Conservation (phyloP, 1,140 invertebrate genomes). For the Microvelia longipes region DNA sequence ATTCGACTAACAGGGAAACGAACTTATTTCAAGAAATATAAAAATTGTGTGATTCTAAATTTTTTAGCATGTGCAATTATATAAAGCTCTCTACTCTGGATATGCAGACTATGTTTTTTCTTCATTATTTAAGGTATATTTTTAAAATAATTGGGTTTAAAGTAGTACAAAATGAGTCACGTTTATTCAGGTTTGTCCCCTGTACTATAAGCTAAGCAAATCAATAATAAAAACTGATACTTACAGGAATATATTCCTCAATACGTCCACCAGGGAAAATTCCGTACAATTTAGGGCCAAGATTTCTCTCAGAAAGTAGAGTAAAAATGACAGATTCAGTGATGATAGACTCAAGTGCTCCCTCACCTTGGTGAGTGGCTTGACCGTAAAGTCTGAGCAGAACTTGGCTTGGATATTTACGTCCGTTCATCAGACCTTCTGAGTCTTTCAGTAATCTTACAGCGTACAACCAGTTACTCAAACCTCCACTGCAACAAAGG, state of each 20-base stretch:
- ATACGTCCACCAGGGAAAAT: conserved; percentile 90
- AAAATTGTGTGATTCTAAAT: too few species aligned
- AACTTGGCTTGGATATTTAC: conserved; percentile 44
- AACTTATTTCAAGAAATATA: too few species aligned
- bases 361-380: conserved; percentile 52
- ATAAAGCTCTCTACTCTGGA: too few species aligned
- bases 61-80: too few species aligned
- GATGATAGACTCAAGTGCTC: conserved; percentile 66
- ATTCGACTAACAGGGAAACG: too few species aligned
- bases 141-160: too few species aligned
- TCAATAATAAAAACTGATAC: conserved; percentile 18
- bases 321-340: conserved; percentile 94
- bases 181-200: too few species aligned
- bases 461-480: conserved; percentile 70
- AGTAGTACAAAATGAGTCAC: too few species aligned
- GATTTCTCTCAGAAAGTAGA: conserved; percentile 71
- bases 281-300: conserved; percentile 89
- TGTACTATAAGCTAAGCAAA: too few species aligned
- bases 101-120: too few species aligned
- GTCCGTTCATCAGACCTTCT: background rate
- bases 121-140: too few species aligned
- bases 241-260: conserved; percentile 88
- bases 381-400: conserved; percentile 83
- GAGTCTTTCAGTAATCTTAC: conserved; percentile 45
- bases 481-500: conserved; percentile 46